Evolutionary conservation across 2,888 invertebrate genomes (phyloP), one percentile per base, ranked within the genome.

Genomic region (Xylota sylvarum): DNA sequence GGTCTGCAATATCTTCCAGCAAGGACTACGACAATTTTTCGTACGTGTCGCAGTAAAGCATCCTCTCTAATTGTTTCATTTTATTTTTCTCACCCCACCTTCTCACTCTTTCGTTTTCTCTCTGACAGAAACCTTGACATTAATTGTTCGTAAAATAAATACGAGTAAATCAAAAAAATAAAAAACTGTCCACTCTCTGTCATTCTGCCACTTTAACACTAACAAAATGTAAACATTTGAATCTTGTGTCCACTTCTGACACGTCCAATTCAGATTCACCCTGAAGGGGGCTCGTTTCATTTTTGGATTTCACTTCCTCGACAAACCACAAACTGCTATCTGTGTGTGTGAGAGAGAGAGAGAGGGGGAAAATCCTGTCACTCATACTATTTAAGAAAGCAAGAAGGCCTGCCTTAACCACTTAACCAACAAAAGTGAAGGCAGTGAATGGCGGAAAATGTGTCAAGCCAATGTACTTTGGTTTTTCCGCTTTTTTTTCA

Each of bases 401-500:
- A 43, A 72, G n/a, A n/a, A 55, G 67, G 76, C 40, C 69, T 56
- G 79, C 82, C 70, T 65, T 27, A 60, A 67, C 72, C 82, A 82
- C 86, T 86, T 86, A 69, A 78, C 82, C 55, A 62, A 82, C 72
- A 82, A 86, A 86, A 82, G 76, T 86, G 76, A 76, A 81, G 77
- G 81, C 72, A 79, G 55, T 60, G 69, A 62, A 70, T 62, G 56
- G 14, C 81, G 56, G 56, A 86, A 86, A 86, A 86, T 86, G 82
- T 86, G 86, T 86, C 86, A 86, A 82, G 86, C 82, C 86, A 86
- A 86, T 86, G 86, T 78, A 82, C 86, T 86, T 82, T 81, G 77
- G 69, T 48, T 60, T 70, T 70, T 70, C 19, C 35, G 17, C 14
- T 76, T 37, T 12, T 56, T 30, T 74, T 80, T 14, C 64, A 72